Conservation (phyloP, 92 coral and sea anemone genomes). For the Palythoa caribaeorum region DNA sequence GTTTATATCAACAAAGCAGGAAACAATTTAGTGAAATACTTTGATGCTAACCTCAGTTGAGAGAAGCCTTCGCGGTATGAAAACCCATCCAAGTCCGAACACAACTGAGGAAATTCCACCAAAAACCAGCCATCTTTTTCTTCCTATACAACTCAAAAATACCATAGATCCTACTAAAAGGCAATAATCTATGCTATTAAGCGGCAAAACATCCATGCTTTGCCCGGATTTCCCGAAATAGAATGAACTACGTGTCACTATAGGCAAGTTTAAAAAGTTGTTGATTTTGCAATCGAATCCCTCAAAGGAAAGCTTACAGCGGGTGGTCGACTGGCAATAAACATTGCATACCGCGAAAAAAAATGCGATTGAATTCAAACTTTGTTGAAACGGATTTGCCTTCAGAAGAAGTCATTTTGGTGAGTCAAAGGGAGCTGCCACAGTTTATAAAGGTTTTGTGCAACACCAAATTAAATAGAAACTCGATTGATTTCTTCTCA, state of each 20-base stretch:
- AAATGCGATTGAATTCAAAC: too few relatives aligned
- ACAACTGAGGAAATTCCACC: background rate
- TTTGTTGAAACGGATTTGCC: too few relatives aligned
- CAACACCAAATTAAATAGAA: too few relatives aligned
- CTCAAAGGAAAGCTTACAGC: background rate
- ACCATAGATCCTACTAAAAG: conserved; percentile 17
- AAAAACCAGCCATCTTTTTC: conserved; percentile 14
- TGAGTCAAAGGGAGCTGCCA: too few relatives aligned
- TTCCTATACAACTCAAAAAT: conserved; percentile 1
- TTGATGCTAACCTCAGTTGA: background rate
- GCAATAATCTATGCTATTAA: background rate
- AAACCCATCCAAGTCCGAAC: conserved; percentile 31
- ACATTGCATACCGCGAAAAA: background rate
- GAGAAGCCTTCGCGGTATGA: background rate
- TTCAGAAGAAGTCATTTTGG: too few relatives aligned
- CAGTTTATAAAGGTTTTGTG: too few relatives aligned
- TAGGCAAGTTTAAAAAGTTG: background rate
- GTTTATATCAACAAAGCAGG: background rate
- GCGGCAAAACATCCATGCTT: conserved; percentile 23
- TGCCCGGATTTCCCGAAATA: background rate
- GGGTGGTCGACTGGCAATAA: background rate
- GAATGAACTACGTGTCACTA: background rate
- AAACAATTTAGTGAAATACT: too few relatives aligned
- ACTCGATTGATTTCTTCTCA: too few relatives aligned
- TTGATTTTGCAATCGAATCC: too few relatives aligned